These are phyloP conservation scores for Axis porcinus DNA, from an alignment of 2,113 vertebrate species.

Conservation along the genomic window DNA sequence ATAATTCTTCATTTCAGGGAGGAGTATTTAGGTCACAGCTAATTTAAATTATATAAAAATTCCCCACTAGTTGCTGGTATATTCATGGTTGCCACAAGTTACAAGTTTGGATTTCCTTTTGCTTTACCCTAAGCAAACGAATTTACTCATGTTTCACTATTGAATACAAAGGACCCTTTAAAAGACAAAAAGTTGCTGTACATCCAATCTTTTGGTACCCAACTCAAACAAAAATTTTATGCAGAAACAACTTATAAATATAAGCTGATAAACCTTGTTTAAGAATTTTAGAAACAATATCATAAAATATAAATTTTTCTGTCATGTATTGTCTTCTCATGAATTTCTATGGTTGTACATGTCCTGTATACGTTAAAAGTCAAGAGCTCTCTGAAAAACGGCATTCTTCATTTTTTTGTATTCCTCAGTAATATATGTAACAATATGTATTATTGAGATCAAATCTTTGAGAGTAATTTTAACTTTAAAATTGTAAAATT, in stretches of 20 bases:
- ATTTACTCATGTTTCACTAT: slow-evolving; percentile 5
- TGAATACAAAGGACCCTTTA: background rate
- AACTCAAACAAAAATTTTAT: background rate
- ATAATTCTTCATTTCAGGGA: background rate
- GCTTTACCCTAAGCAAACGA: slow-evolving; percentile 3
- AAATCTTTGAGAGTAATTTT: background rate
- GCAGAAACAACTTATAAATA: background rate
- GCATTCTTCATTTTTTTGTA: background rate
- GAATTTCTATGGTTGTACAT: background rate
- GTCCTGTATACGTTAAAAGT: background rate
- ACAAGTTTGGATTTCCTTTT: background rate
- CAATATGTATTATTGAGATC: background rate
- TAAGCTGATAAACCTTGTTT: background rate
- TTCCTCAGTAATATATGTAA: background rate
- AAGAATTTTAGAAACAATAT: background rate
- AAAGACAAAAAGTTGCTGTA: background rate
- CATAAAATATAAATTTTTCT: background rate
- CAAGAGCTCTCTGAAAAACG: background rate
- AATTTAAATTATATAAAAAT: background rate
- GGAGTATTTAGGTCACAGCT: background rate
- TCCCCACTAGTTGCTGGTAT: background rate
- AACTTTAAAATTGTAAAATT: slow-evolving; percentile 20
- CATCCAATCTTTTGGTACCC: background rate
- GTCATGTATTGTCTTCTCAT: background rate
- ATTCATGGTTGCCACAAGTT: background rate